Percentiles rank a stretch among this genome's conserved stretches.
phyloP scores from a whole-genome alignment of 2,888 invertebrate species.

The Dorcus parallelipipedus region DNA sequence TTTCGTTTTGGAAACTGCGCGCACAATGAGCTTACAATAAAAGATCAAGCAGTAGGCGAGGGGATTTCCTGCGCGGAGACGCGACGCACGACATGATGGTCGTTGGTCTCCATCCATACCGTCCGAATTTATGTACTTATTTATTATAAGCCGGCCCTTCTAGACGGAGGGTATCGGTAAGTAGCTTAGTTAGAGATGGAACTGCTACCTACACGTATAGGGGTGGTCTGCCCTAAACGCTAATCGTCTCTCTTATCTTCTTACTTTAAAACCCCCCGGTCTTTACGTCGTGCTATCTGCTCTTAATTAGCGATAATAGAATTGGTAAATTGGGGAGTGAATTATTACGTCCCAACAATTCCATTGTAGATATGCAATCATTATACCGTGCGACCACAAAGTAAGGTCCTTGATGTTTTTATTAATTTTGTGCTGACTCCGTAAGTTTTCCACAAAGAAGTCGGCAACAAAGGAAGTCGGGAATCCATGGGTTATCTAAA shows the following conservation, averaged over 20 bases:
- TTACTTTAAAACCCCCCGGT: constrained; percentile 18
- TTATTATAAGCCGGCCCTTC: too few species aligned
- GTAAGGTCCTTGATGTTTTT: not conserved
- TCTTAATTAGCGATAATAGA: constrained; percentile 27
- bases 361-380: too few species aligned
- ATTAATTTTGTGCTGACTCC: not conserved
- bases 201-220: constrained; percentile 2
- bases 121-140: too few species aligned
- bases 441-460: too few species aligned
- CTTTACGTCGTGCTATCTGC: constrained; percentile 17
- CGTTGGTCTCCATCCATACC: too few species aligned
- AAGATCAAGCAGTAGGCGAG: not conserved
- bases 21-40: not conserved
- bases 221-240: constrained; percentile 25
- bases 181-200: constrained; percentile 19
- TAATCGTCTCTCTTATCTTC: constrained; percentile 25
- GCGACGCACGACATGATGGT: too few species aligned
- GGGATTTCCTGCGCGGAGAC: too few species aligned
- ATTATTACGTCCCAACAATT: too few species aligned
- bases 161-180: constrained; percentile 3
- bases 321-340: constrained; percentile 11
- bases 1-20: not conserved
- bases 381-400: too few species aligned
- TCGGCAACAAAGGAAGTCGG: too few species aligned
- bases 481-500: not conserved